phyloP scores from a whole-genome alignment of 1,140 invertebrate species.

The Spodoptera litura region DNA sequence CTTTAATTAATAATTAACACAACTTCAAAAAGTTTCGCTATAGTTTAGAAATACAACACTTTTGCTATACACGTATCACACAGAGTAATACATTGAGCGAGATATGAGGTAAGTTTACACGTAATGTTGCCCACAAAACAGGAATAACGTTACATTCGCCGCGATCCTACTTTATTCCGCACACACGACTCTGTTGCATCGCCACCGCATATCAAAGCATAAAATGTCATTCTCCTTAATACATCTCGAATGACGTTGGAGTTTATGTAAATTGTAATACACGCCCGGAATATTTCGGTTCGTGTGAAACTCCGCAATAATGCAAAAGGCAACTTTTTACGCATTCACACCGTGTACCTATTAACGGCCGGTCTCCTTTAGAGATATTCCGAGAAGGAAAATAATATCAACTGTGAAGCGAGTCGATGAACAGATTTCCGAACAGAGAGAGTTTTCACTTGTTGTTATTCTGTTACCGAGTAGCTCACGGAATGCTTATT shows the following conservation, averaged over 20 bases:
- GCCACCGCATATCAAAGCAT: constrained; percentile 74
- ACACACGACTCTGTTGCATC: constrained; percentile 56
- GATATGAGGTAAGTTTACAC: constrained; percentile 8
- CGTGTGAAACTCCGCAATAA: constrained; percentile 60
- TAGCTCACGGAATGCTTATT: constrained; percentile 44
- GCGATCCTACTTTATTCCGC: constrained; percentile 28
- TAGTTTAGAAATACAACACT: not conserved
- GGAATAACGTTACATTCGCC: constrained; percentile 16
- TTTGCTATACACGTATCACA: not conserved
- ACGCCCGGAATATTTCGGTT: constrained; percentile 78
- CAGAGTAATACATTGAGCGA: not conserved
- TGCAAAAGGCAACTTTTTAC: constrained; percentile 66
- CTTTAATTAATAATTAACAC: constrained; percentile 30
- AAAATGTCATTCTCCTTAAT: constrained; percentile 80
- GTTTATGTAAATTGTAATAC: constrained; percentile 83
- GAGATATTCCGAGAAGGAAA: constrained; percentile 61
- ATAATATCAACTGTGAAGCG: constrained; percentile 52
- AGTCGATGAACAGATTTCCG: constrained; percentile 49
- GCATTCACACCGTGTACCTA: constrained; percentile 70
- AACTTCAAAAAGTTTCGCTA: constrained; percentile 4
- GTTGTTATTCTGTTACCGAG: constrained; percentile 45
- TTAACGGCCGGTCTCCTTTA: constrained; percentile 63
- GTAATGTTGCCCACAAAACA: not conserved
- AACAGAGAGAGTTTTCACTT: constrained; percentile 43
- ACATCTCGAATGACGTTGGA: constrained; percentile 78